Evolutionary conservation across 1,140 invertebrate species (phyloP), one percentile per base, ranked within the genome.

Genomic region (Cotesia vestalis): DNA sequence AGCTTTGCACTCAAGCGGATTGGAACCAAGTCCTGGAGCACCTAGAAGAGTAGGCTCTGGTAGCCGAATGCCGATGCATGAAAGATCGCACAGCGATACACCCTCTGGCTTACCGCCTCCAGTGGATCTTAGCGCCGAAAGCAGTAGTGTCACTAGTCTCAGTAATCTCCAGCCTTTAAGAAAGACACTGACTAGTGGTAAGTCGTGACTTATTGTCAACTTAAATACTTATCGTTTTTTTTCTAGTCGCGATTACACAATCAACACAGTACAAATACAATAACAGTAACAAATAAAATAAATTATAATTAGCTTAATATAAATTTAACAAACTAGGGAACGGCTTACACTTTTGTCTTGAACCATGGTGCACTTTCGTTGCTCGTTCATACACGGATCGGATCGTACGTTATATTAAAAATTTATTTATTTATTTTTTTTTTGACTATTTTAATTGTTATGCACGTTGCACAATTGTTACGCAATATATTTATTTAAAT

Each of bases 91-190:
- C 84, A 96, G 94, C n/a, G 95, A 96, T 82, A 96, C 95, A 4
- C 93, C 92, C 4, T 92, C 90, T 17, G 76, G 88, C 11, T 90
- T 93, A n/a, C 88, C 94, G 71, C 93, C 94, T 2, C 93, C 94
- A 12, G 95, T 98, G 14, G 94, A 97, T 83, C 89, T 98, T 55
- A 96, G 94, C 69, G 94, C 95, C 9, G 97, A 98, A 85, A 97
- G 95, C 83, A 97, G 96, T 83, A 97, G 95, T 85, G 96, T 98
- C 64, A 96, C 96, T 36, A 96, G 94, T 76, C 90, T 97, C 74
- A 94, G 94, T 78, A 95, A 95, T 88, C 89, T 96, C 82, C 86
- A 87, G 52, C 95, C 95, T 59, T 85, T 96, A 75, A 88, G 95
- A 75, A 97, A 97, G 88, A 95, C 94, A 51, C 85, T 93, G 77